Base-by-base conservation (phyloP, 2,797 vertebrate genomes). In the Anguilla anguilla region DNA sequence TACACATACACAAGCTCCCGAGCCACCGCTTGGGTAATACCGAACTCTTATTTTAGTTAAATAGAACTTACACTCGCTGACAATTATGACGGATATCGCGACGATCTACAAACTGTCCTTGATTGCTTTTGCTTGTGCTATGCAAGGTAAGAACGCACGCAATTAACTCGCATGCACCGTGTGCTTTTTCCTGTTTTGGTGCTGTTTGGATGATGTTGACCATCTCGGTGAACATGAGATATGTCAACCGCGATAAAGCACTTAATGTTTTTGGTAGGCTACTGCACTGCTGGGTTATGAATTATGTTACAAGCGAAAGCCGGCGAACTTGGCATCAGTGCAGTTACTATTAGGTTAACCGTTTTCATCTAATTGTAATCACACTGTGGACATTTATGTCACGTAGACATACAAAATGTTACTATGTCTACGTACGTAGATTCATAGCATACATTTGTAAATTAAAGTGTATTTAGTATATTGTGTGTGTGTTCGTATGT, bases 71-170 rank as follows among this genome's bases (percentile, higher is more conserved):
- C n/a, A 82, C n/a, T n/a, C 3, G 31, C 31, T 31, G 49, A 22
- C 7, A 85, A 89, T 22, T 79, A 95, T 95, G 95, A 91, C 87
- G 0, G 0, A 91, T 0, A 1, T 94, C 67, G 92, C 91, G n/a
- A 90, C 91, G 0, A 90, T 94, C 86, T 95, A 31, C 0, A 94
- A 92, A 89, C 88, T 96, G 7, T 90, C 84, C 1, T 19, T 96
- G 86, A 31, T 96, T 7, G 89, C 92, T 0, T 86, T 87, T 0
- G 0, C 72, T 82, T 92, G 81, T 87, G 87, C 90, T 39, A 5
- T 92, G 9, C 88, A 91, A 89, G 93, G 94, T 96, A 84, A 69
- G 86, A 43, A 49, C 25, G n/a, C 5, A 28, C 28, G 2, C 13
- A 35, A 43, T 39, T 39, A 39, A 51, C 17, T 19, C 19, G 22